These are phyloP conservation scores for Coelopa frigida DNA, from an alignment of 1,140 invertebrate species.

Conservation along the genomic window DNA sequence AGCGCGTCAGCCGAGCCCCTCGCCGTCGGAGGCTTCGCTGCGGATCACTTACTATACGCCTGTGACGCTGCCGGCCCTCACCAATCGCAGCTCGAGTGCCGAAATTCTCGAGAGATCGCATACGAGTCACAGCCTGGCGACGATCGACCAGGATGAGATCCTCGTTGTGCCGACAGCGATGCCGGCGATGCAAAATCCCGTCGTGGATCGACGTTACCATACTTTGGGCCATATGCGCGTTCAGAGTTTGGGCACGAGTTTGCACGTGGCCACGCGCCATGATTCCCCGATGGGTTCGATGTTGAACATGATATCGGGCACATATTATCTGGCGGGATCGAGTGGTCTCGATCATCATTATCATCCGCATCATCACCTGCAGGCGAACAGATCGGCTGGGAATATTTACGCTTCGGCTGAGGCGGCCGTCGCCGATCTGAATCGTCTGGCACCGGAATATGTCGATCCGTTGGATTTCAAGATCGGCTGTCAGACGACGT, in stretches of 20 bases:
- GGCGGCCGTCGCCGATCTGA: constrained; percentile 33
- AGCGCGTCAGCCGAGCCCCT: constrained; percentile 2
- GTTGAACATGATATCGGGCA: constrained; percentile 29
- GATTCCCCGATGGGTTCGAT: constrained; percentile 35
- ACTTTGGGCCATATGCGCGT: constrained; percentile 41
- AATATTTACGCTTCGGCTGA: constrained; percentile 39
- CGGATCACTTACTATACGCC: constrained; percentile 30
- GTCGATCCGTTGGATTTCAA: constrained; percentile 50
- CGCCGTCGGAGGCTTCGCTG: constrained; percentile 18
- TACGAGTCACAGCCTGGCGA: constrained; percentile 36
- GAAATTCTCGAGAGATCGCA: constrained; percentile 37
- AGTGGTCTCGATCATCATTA: neutral
- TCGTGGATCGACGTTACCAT: constrained; percentile 41
- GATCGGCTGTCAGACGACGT: constrained; percentile 55
- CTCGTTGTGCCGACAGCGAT: constrained; percentile 37
- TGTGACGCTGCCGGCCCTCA: constrained; percentile 21
- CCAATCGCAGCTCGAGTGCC: constrained; percentile 31
- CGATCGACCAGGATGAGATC: constrained; percentile 39
- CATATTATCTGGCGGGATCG: constrained; percentile 12
- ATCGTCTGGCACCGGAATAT: constrained; percentile 38
- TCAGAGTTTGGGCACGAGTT: constrained; percentile 33
- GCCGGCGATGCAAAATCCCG: constrained; percentile 33
- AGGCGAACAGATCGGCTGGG: constrained; percentile 30
- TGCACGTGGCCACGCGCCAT: constrained; percentile 14
- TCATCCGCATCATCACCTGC: constrained; percentile 6